phyloP scores from a whole-genome alignment of 2,113 vertebrate species.

The Girardinichthys multiradiatus region DNA sequence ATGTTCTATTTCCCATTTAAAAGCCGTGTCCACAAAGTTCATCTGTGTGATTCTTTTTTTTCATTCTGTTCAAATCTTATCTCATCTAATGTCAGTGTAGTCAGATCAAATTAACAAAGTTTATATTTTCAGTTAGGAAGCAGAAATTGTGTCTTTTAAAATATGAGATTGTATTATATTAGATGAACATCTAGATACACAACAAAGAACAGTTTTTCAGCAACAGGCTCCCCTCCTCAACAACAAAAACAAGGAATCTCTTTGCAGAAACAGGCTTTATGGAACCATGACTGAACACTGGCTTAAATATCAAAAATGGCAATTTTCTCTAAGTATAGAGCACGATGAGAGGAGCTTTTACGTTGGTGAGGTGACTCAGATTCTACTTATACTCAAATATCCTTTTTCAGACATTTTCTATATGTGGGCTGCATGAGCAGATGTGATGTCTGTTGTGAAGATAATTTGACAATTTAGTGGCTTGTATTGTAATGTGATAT shows the following conservation, averaged over 20 bases:
- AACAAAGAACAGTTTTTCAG: not conserved
- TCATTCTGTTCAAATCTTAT: not conserved
- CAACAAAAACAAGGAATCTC: not conserved
- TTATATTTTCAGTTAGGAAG: too few relatives aligned
- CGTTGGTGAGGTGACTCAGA: not conserved
- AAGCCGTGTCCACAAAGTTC: too few relatives aligned
- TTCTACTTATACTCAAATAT: not conserved
- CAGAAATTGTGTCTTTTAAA: too few relatives aligned
- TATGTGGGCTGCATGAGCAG: slow-evolving; percentile 27
- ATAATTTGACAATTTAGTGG: slow-evolving; percentile 37
- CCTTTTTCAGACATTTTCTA: slow-evolving; percentile 17
- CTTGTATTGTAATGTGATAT: slow-evolving; percentile 22
- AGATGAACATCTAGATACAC: not conserved
- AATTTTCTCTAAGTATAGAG: not conserved
- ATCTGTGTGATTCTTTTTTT: not conserved
- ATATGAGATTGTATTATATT: not conserved
- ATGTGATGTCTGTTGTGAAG: slow-evolving; percentile 40
- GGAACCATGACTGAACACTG: not conserved
- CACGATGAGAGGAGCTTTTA: not conserved
- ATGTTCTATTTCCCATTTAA: too few relatives aligned
- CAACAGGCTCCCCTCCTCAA: not conserved
- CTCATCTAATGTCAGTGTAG: not conserved
- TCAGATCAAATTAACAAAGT: not conserved
- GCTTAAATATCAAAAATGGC: not conserved
- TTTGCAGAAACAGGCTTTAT: not conserved